Evolutionary conservation across 1,140 invertebrate species (phyloP), one percentile per base, ranked within the genome.

Genomic region (Drosophila ficusphila): DNA sequence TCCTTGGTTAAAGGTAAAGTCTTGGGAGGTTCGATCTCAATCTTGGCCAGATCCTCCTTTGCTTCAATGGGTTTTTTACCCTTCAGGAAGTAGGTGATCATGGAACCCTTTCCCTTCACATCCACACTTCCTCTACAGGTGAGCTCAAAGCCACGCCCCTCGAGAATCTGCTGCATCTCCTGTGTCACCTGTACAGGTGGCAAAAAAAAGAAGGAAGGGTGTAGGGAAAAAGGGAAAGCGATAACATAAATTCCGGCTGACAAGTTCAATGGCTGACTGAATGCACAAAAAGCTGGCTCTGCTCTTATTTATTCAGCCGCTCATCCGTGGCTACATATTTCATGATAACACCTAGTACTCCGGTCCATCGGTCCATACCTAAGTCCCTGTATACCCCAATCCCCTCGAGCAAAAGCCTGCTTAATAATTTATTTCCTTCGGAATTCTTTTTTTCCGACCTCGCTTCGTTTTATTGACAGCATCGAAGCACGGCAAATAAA

Each of bases 21-120:
- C 31, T 56, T 53, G 6, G 62, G 42, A 1, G 65, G 44, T 29
- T 60, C 51, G 9, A 70, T 12, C 1, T 74, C 42, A 6, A 41
- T 11, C 33, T 64, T 44, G 18, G 61, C 16, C 31, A 56, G n/a
- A 6, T 65, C 60, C 11, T 34, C 48, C 5, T 33, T 54, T 82
- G 91, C 3, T 1, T 72, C 62, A 7, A 57, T 33, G 2, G 56
- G 44, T 94, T 95, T 49, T 95, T 95, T 39, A 23, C 77, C 90
- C 38, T 91, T 91, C 0, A 97, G 93, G 90, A 98, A 97, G 92
- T 96, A 98, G 0, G 97, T 98, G n/a, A 96, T 94, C 97, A 98
- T 98, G 38, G 96, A 96, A 0, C 97, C 97, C 92, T 98, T 98
- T 16, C 97, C 97, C 92, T 98, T 98, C 2, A 98, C 97, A 72